A percentile compares a stretch with the other conserved stretches of the same genome.
These are phyloP conservation scores for Saccostrea glomerata DNA, from an alignment of 1,140 invertebrate genomes.

Conservation along the genomic window DNA sequence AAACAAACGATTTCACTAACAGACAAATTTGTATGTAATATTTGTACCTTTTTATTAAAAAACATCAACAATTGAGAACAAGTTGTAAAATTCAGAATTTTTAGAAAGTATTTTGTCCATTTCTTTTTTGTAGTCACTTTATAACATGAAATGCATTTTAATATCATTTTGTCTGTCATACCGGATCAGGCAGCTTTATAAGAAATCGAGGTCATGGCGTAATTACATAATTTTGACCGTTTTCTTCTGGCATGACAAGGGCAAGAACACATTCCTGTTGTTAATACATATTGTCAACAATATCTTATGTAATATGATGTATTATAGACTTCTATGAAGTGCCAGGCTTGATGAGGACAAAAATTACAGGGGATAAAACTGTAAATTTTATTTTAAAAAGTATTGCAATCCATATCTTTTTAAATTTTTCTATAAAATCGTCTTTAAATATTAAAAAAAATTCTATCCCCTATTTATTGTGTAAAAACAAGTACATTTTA, in stretches of 20 bases:
- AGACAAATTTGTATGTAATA: not conserved
- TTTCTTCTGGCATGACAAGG: constrained; percentile 15
- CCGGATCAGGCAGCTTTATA: constrained; percentile 10
- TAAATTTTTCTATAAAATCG: not conserved
- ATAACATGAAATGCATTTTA: constrained; percentile 12
- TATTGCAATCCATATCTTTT: not conserved
- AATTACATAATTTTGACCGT: not conserved
- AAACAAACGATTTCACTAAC: not conserved
- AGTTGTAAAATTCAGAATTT: not conserved
- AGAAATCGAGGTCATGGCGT: constrained; percentile 20
- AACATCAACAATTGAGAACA: not conserved
- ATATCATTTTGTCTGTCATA: constrained; percentile 32
- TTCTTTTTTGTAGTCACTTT: not conserved
- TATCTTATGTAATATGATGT: constrained; percentile 1
- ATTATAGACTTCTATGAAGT: constrained; percentile 12
- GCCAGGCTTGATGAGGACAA: not conserved
- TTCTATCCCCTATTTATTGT: not conserved
- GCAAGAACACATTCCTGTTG: constrained; percentile 26
- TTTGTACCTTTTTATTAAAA: not conserved
- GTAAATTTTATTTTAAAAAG: no score
- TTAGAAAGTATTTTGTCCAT: not conserved
- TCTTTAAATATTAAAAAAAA: not conserved
- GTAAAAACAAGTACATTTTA: not conserved
- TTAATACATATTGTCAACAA: not conserved
- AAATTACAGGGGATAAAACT: not conserved